Evolutionary conservation across 2,888 invertebrate species (phyloP).

Genomic region (Callyntrura guangdongensis): DNA sequence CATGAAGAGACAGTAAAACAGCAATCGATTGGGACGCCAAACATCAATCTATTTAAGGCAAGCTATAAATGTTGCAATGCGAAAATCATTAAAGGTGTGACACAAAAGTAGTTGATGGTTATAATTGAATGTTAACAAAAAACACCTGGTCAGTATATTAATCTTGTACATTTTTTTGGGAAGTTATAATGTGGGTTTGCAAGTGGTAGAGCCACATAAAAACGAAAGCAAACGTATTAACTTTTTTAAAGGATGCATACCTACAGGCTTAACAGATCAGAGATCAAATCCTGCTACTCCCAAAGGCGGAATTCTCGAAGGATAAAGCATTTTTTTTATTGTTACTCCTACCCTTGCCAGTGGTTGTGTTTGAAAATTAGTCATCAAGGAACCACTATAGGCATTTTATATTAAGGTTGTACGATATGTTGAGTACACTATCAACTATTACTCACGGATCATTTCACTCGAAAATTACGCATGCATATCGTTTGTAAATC

Average conservation of each 20-base stretch:
- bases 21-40: not conserved
- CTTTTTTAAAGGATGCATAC: not conserved
- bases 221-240: too few species aligned
- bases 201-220: not conserved
- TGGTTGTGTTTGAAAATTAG: not conserved
- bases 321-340: constrained; percentile 7
- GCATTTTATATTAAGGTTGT: not conserved
- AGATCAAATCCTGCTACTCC: constrained; percentile 67
- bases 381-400: not conserved
- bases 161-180: not conserved
- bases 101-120: constrained; percentile 46
- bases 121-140: constrained; percentile 34
- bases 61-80: not conserved
- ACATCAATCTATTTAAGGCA: constrained; percentile 3
- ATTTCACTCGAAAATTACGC: too few species aligned
- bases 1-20: not conserved
- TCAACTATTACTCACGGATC: too few species aligned
- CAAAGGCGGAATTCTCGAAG: constrained; percentile 69
- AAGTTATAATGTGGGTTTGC: constrained; percentile 49
- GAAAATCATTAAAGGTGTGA: constrained; percentile 59
- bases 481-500: too few species aligned
- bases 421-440: not conserved
- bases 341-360: not conserved
- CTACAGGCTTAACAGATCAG: not conserved
- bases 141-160: constrained; percentile 8